These are phyloP conservation scores for Ylistrum balloti DNA, from an alignment of 1,140 invertebrate species.

Conservation along the genomic window DNA sequence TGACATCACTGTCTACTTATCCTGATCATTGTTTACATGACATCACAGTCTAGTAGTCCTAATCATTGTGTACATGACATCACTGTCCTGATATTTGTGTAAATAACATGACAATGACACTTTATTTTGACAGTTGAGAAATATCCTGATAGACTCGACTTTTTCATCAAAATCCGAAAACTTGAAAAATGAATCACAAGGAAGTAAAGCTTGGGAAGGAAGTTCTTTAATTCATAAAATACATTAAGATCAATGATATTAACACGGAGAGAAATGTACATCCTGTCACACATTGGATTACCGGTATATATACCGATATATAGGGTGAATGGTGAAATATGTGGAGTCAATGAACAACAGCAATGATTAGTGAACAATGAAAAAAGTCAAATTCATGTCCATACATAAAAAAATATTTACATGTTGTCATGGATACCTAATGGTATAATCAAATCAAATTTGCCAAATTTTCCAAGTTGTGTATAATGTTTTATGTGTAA, in stretches of 20 bases:
- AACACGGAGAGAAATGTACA: background rate
- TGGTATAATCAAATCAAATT: background rate
- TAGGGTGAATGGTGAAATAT: background rate
- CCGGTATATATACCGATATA: slow-evolving; percentile 7
- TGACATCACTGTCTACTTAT: too few relatives aligned
- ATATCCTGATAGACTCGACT: too few relatives aligned
- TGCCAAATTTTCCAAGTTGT: background rate
- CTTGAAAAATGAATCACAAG: too few relatives aligned
- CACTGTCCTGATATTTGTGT: too few relatives aligned
- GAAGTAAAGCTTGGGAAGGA: background rate
- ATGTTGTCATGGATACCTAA: slow-evolving; percentile 28
- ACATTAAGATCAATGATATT: slow-evolving; percentile 31
- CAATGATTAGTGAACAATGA: slow-evolving; percentile 20
- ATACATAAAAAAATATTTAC: too few relatives aligned
- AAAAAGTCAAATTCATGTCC: background rate
- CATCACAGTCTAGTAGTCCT: too few relatives aligned
- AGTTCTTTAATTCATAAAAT: slow-evolving; percentile 40
- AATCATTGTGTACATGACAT: too few relatives aligned
- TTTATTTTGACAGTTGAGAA: too few relatives aligned
- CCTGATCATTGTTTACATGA: too few relatives aligned
- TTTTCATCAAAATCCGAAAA: too few relatives aligned
- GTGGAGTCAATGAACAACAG: slow-evolving; percentile 29
- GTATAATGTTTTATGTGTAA: background rate
- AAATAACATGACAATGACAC: too few relatives aligned
- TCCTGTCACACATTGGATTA: background rate